These are phyloP conservation scores for Turritopsis rubra DNA, from an alignment of 30 jellyfish, hydroid and myxozoan genomes.

Conservation along the genomic window DNA sequence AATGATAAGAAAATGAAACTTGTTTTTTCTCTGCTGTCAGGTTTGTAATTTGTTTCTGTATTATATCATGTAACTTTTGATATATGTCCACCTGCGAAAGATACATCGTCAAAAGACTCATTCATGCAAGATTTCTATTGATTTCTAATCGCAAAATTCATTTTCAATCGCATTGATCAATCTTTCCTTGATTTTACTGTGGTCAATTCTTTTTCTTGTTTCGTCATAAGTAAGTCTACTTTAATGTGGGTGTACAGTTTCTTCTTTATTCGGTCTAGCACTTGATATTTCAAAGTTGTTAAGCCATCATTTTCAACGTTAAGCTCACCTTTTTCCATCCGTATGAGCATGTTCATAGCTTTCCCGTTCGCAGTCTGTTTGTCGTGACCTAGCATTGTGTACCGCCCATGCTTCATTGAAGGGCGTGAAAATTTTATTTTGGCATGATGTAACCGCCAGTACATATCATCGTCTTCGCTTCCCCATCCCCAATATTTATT, in stretches of 20 bases:
- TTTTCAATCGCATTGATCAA: too few relatives aligned
- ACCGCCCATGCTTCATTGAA: conserved; percentile 44
- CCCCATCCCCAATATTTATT: conserved; percentile 80
- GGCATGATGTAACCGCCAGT: conserved; percentile 22
- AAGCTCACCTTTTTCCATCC: conserved; percentile 2
- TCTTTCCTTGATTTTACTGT: not conserved
- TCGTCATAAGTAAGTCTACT: conserved; percentile 46
- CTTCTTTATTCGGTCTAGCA: not conserved
- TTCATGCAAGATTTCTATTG: too few relatives aligned
- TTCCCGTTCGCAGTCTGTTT: conserved; percentile 20
- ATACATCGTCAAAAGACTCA: too few relatives aligned
- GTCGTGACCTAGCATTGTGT: conserved; percentile 38
- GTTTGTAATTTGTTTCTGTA: too few relatives aligned
- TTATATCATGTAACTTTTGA: too few relatives aligned
- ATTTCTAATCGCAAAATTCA: not conserved
- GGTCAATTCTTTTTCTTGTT: conserved; percentile 37
- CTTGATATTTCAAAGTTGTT: conserved; percentile 32
- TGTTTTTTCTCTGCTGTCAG: too few relatives aligned
- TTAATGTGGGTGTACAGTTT: conserved; percentile 34
- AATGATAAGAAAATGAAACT: too few relatives aligned
- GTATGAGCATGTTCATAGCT: conserved; percentile 22
- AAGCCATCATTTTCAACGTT: conserved; percentile 39
- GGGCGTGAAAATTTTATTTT: conserved; percentile 31
- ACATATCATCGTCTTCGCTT: conserved; percentile 65
- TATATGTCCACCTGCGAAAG: too few relatives aligned